phyloP scores from a whole-genome alignment of 2,797 vertebrate species.

The Phrynocephalus guinanensis region DNA sequence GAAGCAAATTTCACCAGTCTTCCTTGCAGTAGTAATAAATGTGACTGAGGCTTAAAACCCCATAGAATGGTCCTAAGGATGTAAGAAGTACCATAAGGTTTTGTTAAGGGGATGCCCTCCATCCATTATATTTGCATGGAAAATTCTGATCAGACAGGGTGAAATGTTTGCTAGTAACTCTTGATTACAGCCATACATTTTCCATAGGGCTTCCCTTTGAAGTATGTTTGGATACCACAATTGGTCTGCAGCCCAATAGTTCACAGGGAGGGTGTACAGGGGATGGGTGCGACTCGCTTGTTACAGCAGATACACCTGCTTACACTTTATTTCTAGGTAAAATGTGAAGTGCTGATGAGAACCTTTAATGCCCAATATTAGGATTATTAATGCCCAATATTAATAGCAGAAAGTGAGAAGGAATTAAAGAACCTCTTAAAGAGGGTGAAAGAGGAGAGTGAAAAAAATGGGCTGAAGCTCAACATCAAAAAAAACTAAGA shows the following conservation, averaged over 20 bases:
- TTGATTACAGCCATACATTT: not conserved
- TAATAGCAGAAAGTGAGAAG: too few relatives aligned
- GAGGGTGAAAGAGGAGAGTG: too few relatives aligned
- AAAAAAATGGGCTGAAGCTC: too few relatives aligned
- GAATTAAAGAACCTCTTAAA: too few relatives aligned
- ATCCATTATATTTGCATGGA: not conserved
- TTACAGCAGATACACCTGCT: not conserved
- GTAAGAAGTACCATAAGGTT: not conserved
- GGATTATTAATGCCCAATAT: too few relatives aligned
- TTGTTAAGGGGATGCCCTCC: too few relatives aligned
- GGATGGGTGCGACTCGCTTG: not conserved
- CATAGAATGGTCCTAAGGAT: not conserved
- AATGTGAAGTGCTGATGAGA: not conserved
- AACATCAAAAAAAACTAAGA: too few relatives aligned
- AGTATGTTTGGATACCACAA: not conserved
- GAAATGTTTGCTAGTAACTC: not conserved
- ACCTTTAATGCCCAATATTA: too few relatives aligned
- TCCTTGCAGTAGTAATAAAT: not conserved
- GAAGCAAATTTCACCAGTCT: not conserved
- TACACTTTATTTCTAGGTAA: not conserved
- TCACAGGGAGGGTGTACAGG: not conserved
- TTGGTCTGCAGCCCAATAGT: not conserved
- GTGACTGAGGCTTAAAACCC: not conserved
- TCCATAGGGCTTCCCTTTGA: not conserved
- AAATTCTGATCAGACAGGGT: not conserved